These are phyloP conservation scores for Hyphantria cunea DNA, from an alignment of 1,140 invertebrate genomes.

Conservation along the genomic window DNA sequence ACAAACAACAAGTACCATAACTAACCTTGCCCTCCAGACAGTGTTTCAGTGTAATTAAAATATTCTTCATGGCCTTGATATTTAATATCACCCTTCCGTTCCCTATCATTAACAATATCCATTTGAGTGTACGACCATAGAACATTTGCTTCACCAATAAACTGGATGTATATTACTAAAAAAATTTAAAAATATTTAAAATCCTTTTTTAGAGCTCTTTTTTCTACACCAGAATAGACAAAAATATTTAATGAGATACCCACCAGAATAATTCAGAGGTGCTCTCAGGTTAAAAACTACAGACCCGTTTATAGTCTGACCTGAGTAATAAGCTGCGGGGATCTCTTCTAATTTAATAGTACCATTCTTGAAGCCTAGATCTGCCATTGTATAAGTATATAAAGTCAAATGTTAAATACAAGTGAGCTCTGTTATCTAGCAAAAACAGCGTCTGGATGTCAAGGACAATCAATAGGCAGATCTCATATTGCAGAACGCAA, in stretches of 20 bases:
- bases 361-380: slow-evolving; percentile 16
- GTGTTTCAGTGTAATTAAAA: slow-evolving; percentile 38
- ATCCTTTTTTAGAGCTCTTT: no score
- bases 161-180: slow-evolving; percentile 45
- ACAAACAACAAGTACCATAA: no score
- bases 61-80: slow-evolving; percentile 48
- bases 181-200: slow-evolving; percentile 7
- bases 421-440: no score
- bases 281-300: slow-evolving; percentile 44
- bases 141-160: slow-evolving; percentile 46
- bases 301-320: slow-evolving; percentile 49
- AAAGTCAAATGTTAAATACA: no score
- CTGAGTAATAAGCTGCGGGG: slow-evolving; percentile 49
- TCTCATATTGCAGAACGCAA: no score
- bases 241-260: slow-evolving; percentile 1
- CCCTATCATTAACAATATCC: slow-evolving; percentile 37
- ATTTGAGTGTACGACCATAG: slow-evolving; percentile 43
- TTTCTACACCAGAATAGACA: neutral
- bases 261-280: slow-evolving; percentile 45
- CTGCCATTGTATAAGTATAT: slow-evolving; percentile 3
- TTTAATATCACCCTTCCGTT: slow-evolving; percentile 29
- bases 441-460: no score
- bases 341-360: slow-evolving; percentile 42
- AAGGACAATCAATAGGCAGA: no score
- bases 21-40: slow-evolving; percentile 41